Evolutionary conservation across 2,113 vertebrate species (phyloP).

Genomic region (Loxodonta africana): DNA sequence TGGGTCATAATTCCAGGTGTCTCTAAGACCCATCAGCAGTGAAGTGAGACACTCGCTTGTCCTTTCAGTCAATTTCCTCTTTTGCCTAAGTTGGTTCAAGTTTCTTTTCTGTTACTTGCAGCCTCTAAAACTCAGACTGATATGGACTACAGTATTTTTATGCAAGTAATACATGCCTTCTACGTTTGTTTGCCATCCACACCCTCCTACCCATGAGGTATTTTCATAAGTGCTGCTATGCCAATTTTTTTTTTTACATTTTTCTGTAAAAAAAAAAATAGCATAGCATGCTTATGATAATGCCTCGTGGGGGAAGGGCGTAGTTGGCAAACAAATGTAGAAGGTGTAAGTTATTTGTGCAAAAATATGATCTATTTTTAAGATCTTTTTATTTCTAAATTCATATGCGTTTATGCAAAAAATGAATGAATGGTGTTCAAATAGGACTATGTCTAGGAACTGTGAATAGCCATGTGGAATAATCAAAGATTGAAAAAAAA

Average conservation of each 20-base stretch:
- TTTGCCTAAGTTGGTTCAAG: not conserved
- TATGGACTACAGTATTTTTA: not conserved
- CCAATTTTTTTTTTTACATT: too few species aligned
- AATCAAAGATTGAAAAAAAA: not conserved
- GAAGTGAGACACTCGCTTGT: not conserved
- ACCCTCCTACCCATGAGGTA: too few species aligned
- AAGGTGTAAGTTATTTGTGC: too few species aligned
- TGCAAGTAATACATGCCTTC: too few species aligned
- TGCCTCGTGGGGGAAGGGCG: too few species aligned
- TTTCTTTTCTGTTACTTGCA: not conserved
- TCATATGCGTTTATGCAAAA: not conserved
- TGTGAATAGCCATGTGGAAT: not conserved
- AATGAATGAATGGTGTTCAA: constrained; percentile 9
- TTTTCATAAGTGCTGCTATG: too few species aligned
- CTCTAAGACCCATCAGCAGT: not conserved
- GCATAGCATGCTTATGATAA: too few species aligned
- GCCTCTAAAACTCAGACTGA: not conserved
- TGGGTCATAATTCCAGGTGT: not conserved
- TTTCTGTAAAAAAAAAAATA: too few species aligned
- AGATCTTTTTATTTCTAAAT: constrained; percentile 35
- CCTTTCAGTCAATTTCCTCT: not conserved
- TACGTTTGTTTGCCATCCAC: too few species aligned
- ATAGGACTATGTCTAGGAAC: not conserved
- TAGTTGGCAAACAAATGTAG: too few species aligned
- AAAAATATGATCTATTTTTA: constrained; percentile 41